Base-by-base conservation (phyloP, 2,888 invertebrate species). In the Hypena proboscidalis region DNA sequence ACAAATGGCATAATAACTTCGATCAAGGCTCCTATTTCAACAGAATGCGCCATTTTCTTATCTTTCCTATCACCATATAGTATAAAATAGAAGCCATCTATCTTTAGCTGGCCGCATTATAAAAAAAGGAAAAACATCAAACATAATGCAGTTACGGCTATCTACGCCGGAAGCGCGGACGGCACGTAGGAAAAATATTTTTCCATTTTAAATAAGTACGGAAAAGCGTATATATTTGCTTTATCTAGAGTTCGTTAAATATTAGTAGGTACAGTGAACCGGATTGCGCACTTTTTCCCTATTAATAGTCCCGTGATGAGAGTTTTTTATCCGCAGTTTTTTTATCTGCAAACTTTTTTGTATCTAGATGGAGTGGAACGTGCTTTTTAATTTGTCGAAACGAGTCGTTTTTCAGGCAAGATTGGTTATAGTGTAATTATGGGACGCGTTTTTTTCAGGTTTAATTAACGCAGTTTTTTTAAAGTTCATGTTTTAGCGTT, bases 161-260 rank as follows among this genome's bases (percentile, higher is more conserved):
- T 66, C 66, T 66, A 58, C 54, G 37, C 45, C 58, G 65, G 69
- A 70, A 73, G 65, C 74, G 74, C 53, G 56, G 70, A 60, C 70
- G 70, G 75, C 78, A 73, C 76, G 79, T 73, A 74, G 82, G 82
- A 83, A 86, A 86, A 88, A 88, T 83, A 85, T 87, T 88, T 86
- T 86, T 85, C 86, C 85, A 87, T 89, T 88, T 89, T 81, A 88
- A 89, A 87, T 87, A 87, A 67, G 55, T 56, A 66, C 67, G 68
- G 73, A 81, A 82, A 58, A 80, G 76, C 80, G 74, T 82, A 87
- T 88, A 88, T 86, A 88, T 88, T 84, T 77, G 67, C 80, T 83
- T 87, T 89, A 89, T 88, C 88, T 86, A 64, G 68, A 75, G 83
- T 82, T 84, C 74, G 86, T 86, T 88, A 88, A 87, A 89, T 87